These are phyloP conservation scores for Beris morrisii DNA, from an alignment of 2,888 invertebrate species.

Conservation along the genomic window DNA sequence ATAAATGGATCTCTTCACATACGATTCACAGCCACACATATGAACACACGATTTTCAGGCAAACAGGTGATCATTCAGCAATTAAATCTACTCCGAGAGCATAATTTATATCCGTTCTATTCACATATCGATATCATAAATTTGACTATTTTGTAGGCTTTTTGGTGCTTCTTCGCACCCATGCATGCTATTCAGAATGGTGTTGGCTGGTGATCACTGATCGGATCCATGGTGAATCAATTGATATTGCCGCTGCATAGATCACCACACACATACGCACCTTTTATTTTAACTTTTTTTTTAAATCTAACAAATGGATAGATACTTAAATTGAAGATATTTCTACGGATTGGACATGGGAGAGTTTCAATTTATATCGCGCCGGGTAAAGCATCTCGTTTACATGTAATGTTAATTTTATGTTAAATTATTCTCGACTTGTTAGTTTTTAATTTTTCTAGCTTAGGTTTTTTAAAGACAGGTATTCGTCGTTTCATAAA, in stretches of 20 bases:
- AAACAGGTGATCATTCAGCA: constrained; percentile 38
- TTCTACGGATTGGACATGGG: constrained; percentile 16
- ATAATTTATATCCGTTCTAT: constrained; percentile 38
- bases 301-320: no score
- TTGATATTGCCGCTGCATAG: constrained; percentile 22
- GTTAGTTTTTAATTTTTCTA: constrained; percentile 33
- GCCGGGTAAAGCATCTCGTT: constrained; percentile 25
- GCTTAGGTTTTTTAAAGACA: background rate
- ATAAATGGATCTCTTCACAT: no score
- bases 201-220: background rate
- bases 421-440: constrained; percentile 38
- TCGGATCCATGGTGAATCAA: background rate
- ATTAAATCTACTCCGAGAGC: constrained; percentile 37
- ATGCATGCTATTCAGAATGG: constrained; percentile 4
- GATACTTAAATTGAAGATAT: no score
- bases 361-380: constrained; percentile 1
- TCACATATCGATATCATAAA: constrained; percentile 36
- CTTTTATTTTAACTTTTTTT: no score
- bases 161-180: constrained; percentile 1
- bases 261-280: constrained; percentile 16
- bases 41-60: background rate
- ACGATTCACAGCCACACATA: no score
- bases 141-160: constrained; percentile 31
- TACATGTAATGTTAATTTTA: constrained; percentile 39
- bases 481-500: no score